Base-by-base conservation (phyloP, 2,797 vertebrate species). In the Sandelia bainsii region DNA sequence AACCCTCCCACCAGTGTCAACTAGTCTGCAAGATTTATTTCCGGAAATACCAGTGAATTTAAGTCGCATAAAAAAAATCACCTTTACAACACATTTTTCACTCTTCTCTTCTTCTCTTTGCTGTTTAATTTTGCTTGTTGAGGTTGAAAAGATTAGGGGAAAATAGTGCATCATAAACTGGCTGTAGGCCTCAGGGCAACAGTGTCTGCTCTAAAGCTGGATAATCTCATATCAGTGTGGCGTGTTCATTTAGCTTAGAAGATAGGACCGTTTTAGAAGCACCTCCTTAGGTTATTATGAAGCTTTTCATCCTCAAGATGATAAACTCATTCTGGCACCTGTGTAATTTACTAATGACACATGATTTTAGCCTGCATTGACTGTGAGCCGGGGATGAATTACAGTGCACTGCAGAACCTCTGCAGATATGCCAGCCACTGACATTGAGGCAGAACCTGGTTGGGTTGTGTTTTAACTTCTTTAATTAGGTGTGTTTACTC, bases 301-400 rank as follows among this genome's bases (percentile, higher is more conserved):
- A 91, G 92, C 94, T 94, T 94, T 93, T 91, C 93, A 93, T 91
- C 92, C 91, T 92, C 86, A 74, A 89, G 90, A 94, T 94, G 94
- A 94, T 94, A 94, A 94, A 94, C 93, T 93, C 89, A 92, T 93
- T 93, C 85, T 94, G 94, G 93, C 94, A 95, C 94, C 94, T 95
- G 94, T 95, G 94, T 95, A 93, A 95, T 95, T 95, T 93, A 91
- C 92, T 94, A 95, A 95, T 95, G 94, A 94, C 92, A 93, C 88
- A 91, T 93, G 89, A 93, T 93, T 93, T 93, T 90, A 91, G 90
- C 89, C 90, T 85, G 87, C 82, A 77, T 87, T 74, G 87, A 85
- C 86, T 88, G 81, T 54, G 77, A 88, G 79, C 75, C 8, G 63
- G 76, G 80, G 67, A 84, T 73, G 76, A 90, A 92, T 93, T 82